A percentile compares a stretch with the other conserved stretches of the same genome.
phyloP scores from a whole-genome alignment of 2,113 vertebrate genomes.

The Silurus meridionalis region DNA sequence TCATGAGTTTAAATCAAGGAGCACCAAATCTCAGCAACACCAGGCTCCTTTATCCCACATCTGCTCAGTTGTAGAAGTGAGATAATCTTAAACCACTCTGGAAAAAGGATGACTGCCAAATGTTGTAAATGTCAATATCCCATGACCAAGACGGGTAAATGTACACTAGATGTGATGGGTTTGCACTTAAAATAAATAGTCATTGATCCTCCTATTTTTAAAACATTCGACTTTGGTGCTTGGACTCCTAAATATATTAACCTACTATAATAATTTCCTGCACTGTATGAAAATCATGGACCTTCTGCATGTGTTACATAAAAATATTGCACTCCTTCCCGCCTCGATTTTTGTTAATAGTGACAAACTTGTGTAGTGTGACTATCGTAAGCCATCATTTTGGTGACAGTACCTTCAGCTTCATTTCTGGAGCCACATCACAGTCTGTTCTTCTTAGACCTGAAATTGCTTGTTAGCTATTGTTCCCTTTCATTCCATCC shows the following conservation, averaged over 20 bases:
- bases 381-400: background rate
- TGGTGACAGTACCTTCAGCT: background rate
- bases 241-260: background rate
- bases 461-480: slow-evolving; percentile 1
- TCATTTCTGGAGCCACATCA: background rate
- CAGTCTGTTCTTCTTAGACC: background rate
- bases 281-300: background rate
- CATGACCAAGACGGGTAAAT: background rate
- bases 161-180: background rate
- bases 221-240: background rate
- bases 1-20: too few species aligned
- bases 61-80: too few species aligned
- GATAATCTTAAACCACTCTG: too few species aligned
- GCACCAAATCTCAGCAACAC: too few species aligned
- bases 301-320: background rate
- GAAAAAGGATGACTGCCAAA: too few species aligned
- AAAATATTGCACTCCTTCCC: background rate
- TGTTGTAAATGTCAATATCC: background rate
- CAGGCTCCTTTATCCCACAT: too few species aligned
- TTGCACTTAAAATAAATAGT: background rate
- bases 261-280: background rate
- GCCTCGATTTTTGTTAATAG: background rate
- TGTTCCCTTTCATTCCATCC: slow-evolving; percentile 1
- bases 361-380: background rate
- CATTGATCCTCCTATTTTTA: background rate